Evolutionary conservation across 2,888 invertebrate species (phyloP), one percentile per base, ranked within the genome.

Genomic region (Nebria salina): DNA sequence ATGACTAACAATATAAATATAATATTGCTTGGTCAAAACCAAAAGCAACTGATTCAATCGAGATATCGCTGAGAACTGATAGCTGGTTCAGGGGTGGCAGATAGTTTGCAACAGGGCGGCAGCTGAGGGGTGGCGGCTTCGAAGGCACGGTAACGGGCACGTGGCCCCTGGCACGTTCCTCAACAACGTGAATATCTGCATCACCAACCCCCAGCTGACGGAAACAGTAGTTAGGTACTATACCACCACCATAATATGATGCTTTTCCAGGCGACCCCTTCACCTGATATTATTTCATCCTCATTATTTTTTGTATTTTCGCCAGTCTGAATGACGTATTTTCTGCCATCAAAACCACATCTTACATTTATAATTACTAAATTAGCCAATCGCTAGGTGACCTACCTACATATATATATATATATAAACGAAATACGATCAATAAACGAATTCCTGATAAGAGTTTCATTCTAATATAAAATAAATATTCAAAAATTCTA

Each of bases 141-240:
- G 15, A 25, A 13, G 54, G 75, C 80, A 80, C 75, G 70, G 26
- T 76, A 72, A 15, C 34, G 34, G n/a, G 64, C 81, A 81, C 81
- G 81, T 81, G 81, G 75, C 20, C 15, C 6, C n/a, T 4, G 20
- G 70, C 81, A 81, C 81, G 81, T 81, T 81, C 20, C 41, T 64
- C 41, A 65, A 34, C 81, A 81, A 81, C 81, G 81, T 81, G 81
- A 75, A 74, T 66, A 42, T 42, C 42, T 54, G 41, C 73, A 42
- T 66, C 74, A 74, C n/a, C 66, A 66, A 54, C 54, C 54, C 54
- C 66, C 76, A 76, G 26, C 41, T 66, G 77, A 78, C 65, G 78
- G 65, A 73, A 72, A 65, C 70, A 70, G 26, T n/a, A 66, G 8
- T 9, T 20, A 66, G 6, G n/a, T 70, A 70, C 66, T 54, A 54